phyloP scores from a whole-genome alignment of 2,888 invertebrate genomes.

The Chloromyia formosa region DNA sequence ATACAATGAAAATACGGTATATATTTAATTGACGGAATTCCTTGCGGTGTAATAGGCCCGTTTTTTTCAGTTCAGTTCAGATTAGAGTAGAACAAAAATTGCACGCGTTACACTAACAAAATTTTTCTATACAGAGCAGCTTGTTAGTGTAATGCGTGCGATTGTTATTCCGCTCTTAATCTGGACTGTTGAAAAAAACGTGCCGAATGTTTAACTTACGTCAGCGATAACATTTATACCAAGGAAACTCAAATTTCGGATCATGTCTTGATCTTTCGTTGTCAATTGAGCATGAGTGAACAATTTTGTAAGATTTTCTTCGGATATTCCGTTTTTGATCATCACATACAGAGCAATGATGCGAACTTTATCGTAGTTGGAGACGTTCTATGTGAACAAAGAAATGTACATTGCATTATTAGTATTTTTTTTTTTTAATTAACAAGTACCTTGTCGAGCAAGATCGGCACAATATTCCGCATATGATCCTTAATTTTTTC shows the following conservation, averaged over 20 bases:
- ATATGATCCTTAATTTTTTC: conserved; percentile 99
- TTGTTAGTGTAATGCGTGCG: no score
- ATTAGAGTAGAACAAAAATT: no score
- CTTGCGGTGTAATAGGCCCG: no score
- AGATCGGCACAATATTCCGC: conserved; percentile 97
- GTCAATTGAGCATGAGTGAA: conserved; percentile 98
- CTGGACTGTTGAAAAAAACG: no score
- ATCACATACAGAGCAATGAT: conserved; percentile 98
- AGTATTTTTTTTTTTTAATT: background rate
- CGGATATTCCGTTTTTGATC: conserved; percentile 98
- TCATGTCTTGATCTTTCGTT: conserved; percentile 92
- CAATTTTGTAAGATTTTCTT: conserved; percentile 96
- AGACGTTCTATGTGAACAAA: conserved; percentile 70
- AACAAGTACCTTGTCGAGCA: conserved; percentile 82
- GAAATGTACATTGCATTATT: background rate
- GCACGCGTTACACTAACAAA: no score
- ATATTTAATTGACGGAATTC: background rate
- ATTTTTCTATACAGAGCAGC: no score
- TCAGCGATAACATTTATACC: conserved; percentile 96
- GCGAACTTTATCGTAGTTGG: conserved; percentile 92
- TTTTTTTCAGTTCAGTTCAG: no score
- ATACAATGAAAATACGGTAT: background rate
- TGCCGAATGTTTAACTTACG: conserved; percentile 72
- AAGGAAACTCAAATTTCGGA: conserved; percentile 91
- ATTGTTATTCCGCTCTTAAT: no score